Conservation (phyloP, 2,113 vertebrate species). For the Antechinus stuartii region DNA sequence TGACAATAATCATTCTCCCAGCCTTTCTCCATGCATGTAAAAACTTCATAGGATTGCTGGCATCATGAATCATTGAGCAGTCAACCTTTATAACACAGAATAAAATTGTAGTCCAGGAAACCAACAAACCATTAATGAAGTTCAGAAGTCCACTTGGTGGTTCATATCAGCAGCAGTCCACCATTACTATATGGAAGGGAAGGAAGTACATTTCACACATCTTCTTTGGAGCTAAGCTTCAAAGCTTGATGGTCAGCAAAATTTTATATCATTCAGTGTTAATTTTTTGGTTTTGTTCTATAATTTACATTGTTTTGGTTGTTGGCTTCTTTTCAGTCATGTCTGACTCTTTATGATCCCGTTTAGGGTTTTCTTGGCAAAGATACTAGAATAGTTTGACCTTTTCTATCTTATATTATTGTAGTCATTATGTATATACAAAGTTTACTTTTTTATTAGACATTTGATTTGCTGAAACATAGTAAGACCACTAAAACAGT, state of each 20-base stretch:
- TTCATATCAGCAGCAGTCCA: not conserved
- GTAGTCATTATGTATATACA: not conserved
- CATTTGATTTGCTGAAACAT: not conserved
- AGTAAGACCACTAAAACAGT: not conserved
- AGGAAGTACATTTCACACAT: not conserved
- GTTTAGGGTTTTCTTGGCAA: not conserved
- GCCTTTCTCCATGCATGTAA: too few relatives aligned
- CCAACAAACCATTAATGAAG: not conserved
- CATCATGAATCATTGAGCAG: too few relatives aligned
- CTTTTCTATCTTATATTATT: not conserved
- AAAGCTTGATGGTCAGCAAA: not conserved
- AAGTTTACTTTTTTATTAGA: not conserved
- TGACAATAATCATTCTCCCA: too few relatives aligned
- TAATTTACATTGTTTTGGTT: not conserved
- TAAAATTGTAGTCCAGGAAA: not conserved
- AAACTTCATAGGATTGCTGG: too few relatives aligned
- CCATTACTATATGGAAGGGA: not conserved
- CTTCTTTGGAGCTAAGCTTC: not conserved
- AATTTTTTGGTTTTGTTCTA: not conserved
- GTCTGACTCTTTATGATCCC: not conserved
- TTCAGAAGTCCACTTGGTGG: not conserved
- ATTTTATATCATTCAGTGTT: not conserved
- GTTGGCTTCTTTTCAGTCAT: not conserved
- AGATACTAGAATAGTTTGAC: not conserved
- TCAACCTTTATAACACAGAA: not conserved